Evolutionary conservation across 1,140 invertebrate genomes (phyloP).

Genomic region (Lepidostoma basale): DNA sequence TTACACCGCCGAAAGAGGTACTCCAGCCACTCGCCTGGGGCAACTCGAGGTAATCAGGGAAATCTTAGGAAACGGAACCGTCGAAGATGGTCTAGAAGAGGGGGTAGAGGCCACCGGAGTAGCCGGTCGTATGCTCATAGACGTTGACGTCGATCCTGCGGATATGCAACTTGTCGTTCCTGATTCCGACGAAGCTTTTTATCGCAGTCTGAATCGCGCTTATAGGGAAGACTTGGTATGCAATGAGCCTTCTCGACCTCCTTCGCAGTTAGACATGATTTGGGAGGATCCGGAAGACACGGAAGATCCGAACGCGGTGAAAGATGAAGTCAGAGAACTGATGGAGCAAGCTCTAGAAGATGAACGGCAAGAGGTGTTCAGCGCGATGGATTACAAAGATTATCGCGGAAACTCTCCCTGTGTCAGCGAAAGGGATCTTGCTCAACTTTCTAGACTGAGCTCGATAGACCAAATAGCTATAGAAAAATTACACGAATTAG

Average conservation of each 20-base stretch:
- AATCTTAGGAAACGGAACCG: conserved; percentile 65
- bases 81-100: conserved; percentile 67
- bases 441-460: conserved; percentile 74
- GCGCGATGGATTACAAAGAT: conserved; percentile 78
- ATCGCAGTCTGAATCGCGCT: conserved; percentile 84
- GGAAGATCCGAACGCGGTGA: conserved; percentile 49
- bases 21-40: conserved; percentile 58
- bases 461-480: conserved; percentile 77
- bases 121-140: conserved; percentile 51
- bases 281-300: conserved; percentile 72
- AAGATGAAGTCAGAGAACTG: conserved; percentile 57
- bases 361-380: conserved; percentile 72
- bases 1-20: conserved; percentile 62
- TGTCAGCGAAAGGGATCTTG: conserved; percentile 78
- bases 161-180: conserved; percentile 54
- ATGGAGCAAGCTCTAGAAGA: conserved; percentile 55
- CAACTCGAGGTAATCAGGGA: conserved; percentile 63
- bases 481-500: conserved; percentile 78
- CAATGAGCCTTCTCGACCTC: conserved; percentile 65
- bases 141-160: conserved; percentile 55
- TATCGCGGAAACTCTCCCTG: conserved; percentile 76
- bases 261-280: conserved; percentile 79
- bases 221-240: conserved; percentile 80
- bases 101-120: conserved; percentile 59
- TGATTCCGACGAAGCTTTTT: conserved; percentile 86